A percentile compares a stretch with the other conserved stretches of the same genome.
Evolutionary conservation across 2,888 invertebrate genomes (phyloP).

Genomic region (Anarsia innoxiella): DNA sequence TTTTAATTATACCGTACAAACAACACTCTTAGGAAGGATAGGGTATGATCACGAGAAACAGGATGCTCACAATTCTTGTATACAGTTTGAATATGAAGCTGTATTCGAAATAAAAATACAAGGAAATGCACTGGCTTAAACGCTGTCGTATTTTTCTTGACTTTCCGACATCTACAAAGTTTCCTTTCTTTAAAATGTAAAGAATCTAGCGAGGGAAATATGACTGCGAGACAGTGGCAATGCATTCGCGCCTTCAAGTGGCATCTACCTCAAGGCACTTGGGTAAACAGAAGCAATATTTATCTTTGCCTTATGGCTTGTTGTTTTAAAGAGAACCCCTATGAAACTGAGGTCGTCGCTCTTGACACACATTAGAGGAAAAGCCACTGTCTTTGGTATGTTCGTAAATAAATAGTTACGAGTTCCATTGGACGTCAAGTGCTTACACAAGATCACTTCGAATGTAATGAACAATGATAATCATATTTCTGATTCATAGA

Average conservation of each 20-base stretch:
- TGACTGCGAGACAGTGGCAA: conserved; percentile 6
- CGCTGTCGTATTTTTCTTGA: too few relatives aligned
- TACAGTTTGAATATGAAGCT: too few relatives aligned
- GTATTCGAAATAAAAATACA: too few relatives aligned
- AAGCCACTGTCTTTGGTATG: conserved; percentile 12
- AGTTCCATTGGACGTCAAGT: neutral
- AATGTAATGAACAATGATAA: neutral
- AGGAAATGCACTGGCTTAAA: too few relatives aligned
- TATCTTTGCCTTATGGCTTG: conserved; percentile 51
- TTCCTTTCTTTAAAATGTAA: neutral
- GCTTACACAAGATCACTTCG: neutral
- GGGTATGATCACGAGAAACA: too few relatives aligned
- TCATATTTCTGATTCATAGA: too few relatives aligned
- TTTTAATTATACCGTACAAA: too few relatives aligned
- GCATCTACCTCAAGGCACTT: conserved; percentile 49
- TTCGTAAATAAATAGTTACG: neutral
- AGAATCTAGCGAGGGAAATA: conserved; percentile 6
- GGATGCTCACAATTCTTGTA: too few relatives aligned
- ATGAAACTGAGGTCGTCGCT: conserved; percentile 44
- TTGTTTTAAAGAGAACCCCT: conserved; percentile 51
- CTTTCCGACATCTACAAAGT: too few relatives aligned
- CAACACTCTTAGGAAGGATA: too few relatives aligned
- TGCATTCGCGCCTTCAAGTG: conserved; percentile 40
- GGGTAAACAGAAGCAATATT: conserved; percentile 52
- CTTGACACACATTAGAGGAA: conserved; percentile 42